Percentiles rank a stretch among this genome's conserved stretches.
Evolutionary conservation across 2,797 vertebrate species (phyloP).

Genomic region (Smutsia temminckii): DNA sequence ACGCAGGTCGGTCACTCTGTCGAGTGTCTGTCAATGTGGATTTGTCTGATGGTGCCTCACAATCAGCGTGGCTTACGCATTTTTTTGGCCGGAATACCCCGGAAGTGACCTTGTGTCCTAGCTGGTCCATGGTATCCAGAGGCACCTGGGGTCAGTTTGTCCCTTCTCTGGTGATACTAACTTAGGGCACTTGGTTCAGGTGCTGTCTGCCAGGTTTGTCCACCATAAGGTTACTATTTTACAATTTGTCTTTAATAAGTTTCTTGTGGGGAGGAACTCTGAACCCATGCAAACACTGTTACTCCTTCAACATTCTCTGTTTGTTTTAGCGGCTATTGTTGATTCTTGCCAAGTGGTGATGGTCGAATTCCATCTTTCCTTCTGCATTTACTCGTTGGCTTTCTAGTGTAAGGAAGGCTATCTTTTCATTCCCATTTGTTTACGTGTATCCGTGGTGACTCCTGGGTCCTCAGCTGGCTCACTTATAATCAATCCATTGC

Average conservation of each 20-base stretch:
- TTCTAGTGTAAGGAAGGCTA: not conserved
- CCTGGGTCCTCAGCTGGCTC: not conserved
- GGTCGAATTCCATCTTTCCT: not conserved
- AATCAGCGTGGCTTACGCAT: no score
- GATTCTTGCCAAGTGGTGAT: not conserved
- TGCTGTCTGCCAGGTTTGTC: not conserved
- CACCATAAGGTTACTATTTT: not conserved
- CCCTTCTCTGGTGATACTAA: no score
- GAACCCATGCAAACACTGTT: not conserved
- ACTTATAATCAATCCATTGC: not conserved
- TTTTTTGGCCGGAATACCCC: not conserved
- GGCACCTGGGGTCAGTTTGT: not conserved
- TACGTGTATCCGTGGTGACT: not conserved
- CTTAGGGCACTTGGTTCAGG: no score
- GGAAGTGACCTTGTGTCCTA: not conserved
- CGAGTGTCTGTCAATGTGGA: not conserved
- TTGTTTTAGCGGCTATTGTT: not conserved
- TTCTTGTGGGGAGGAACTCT: not conserved
- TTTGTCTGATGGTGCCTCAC: not conserved
- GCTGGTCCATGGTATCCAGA: rapidly evolving
- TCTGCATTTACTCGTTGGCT: not conserved
- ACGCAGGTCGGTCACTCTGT: not conserved
- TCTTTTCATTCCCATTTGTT: not conserved
- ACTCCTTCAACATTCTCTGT: no score
- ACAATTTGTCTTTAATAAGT: not conserved